Percentiles rank a stretch among this genome's conserved stretches.
Evolutionary conservation across 2,888 invertebrate genomes (phyloP).

Genomic region (Gonocerus acuteangulatus): DNA sequence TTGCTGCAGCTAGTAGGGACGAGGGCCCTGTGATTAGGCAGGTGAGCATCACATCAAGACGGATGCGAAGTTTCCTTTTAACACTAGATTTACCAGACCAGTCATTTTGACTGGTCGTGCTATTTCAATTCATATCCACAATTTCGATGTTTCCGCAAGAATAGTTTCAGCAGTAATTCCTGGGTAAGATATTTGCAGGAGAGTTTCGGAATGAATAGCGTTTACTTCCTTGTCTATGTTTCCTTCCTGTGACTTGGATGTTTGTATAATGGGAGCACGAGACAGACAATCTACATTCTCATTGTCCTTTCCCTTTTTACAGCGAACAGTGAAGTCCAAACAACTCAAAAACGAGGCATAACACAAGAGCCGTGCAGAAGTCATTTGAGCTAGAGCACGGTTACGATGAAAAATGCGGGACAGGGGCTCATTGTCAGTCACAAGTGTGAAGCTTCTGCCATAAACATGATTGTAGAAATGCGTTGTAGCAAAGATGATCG

Average conservation of each 20-base stretch:
- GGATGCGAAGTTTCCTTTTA: not conserved
- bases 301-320: slow-evolving; percentile 2
- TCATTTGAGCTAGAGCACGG: slow-evolving; percentile 26
- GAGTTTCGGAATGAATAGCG: not conserved
- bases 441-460: slow-evolving; percentile 21
- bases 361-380: slow-evolving; percentile 15
- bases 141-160: not conserved
- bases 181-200: not conserved
- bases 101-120: too few species aligned
- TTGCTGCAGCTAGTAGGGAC: too few species aligned
- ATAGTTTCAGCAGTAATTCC: not conserved
- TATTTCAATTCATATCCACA: too few species aligned
- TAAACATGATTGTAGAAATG: slow-evolving; percentile 21
- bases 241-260: not conserved
- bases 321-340: slow-evolving; percentile 5
- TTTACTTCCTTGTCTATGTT: slow-evolving; percentile 10
- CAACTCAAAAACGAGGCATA: slow-evolving; percentile 22
- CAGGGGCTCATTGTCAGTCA: slow-evolving; percentile 30
- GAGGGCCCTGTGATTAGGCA: not conserved
- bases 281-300: slow-evolving; percentile 25
- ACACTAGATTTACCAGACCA: too few species aligned
- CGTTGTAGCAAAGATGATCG: slow-evolving; percentile 28
- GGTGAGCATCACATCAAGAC: not conserved
- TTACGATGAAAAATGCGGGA: slow-evolving; percentile 28
- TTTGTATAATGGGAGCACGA: not conserved